Evolutionary conservation across 2,113 vertebrate genomes (phyloP).

Genomic region (Gopherus evgoodei): DNA sequence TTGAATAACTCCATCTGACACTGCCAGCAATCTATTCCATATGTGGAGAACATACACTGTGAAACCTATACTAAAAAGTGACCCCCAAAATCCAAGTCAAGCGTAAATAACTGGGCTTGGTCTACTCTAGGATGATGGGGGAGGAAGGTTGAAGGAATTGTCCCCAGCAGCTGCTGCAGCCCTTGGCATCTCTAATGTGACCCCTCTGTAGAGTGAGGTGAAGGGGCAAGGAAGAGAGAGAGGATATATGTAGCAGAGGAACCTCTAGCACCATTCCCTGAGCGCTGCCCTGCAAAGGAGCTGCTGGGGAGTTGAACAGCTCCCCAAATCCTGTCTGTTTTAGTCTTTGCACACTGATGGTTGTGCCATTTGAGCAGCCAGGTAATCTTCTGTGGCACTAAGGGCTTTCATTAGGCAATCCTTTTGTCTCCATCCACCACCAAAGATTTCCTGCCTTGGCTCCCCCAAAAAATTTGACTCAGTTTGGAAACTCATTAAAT

Average conservation of each 20-base stretch:
- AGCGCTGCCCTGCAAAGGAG: rapidly evolving
- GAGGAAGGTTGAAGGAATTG: not conserved
- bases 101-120: not conserved
- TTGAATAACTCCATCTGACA: not conserved
- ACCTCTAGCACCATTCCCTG: not conserved
- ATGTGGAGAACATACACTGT: not conserved
- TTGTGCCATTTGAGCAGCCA: not conserved
- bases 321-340: not conserved
- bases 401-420: not conserved
- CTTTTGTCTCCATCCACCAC: not conserved
- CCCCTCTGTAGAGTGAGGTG: not conserved
- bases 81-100: rapidly evolving
- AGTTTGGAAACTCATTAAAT: rapidly evolving
- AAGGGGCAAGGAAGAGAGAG: not conserved
- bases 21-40: not conserved
- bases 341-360: rapidly evolving
- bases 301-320: not conserved
- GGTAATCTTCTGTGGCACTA: not conserved
- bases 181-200: not conserved
- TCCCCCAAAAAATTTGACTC: not conserved
- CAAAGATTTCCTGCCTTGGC: not conserved
- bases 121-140: not conserved
- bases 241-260: not conserved
- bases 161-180: not conserved
- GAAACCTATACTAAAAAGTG: not conserved